Evolutionary conservation across 2,797 vertebrate species (phyloP), one percentile per base, ranked within the genome.

Genomic region (Cyclura pinguis): DNA sequence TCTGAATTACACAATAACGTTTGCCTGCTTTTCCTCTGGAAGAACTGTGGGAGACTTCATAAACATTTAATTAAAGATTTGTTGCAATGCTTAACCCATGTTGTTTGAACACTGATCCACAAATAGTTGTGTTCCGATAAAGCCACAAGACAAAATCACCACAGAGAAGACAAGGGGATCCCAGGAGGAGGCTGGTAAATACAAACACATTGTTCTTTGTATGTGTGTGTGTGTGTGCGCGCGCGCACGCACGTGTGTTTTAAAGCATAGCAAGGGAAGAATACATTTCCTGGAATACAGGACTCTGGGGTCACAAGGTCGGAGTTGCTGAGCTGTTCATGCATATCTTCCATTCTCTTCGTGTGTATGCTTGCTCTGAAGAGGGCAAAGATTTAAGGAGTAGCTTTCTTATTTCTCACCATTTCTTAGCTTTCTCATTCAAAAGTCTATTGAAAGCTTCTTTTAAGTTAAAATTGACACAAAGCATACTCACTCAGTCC

Each of bases 61-160:
- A 96, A 93, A 95, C 92, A 96, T 96, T 96, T 96, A 95, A 96
- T 96, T 95, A 94, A 94, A 94, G 86, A 87, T 90, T 92, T 69
- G 73, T 84, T 91, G 85, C 89, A 77, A 38, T 87, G 72, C 81
- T 91, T 52, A 90, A 90, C 78, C 55, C 55, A 90, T 76, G 84
- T 95, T 95, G 93, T 94, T 90, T 93, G 92, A 91, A 92, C 92
- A 90, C 95, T 94, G 94, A 95, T 94, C 94, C 88, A 87, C 84
- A 93, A 93, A 88, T 95, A 92, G 89, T 93, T 93, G 86, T 93
- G 90, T 55, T 93, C 94, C 86, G 95, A 93, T 94, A 93, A 95
- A 94, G 89, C 88, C 88, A 0, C 93, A 94, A 94, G 89, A 87
- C 83, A 91, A 92, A 84, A 92, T 91, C 93, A 94, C 90, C 91